A percentile compares a stretch with the other conserved stretches of the same genome.
Conservation (phyloP, 1,140 invertebrate genomes). For the Monochamus saltuarius region DNA sequence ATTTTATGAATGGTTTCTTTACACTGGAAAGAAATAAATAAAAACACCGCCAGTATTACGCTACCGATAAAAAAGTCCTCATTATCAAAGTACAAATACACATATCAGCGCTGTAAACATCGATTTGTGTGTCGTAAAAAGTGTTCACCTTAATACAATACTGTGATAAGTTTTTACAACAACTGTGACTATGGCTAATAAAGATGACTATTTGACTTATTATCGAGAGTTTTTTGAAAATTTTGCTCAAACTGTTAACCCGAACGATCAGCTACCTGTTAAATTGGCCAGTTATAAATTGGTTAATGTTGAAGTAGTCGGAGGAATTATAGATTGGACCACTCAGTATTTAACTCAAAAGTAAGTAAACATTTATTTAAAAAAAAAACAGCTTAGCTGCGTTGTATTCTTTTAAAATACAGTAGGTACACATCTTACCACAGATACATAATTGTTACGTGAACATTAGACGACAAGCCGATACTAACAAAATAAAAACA, state of each 20-base stretch:
- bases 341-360: constrained; percentile 75
- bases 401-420: too few relatives aligned
- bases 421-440: too few relatives aligned
- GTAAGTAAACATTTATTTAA: constrained; percentile 57
- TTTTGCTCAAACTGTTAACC: constrained; percentile 66
- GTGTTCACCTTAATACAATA: constrained; percentile 12
- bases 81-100: constrained; percentile 35
- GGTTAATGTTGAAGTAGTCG: constrained; percentile 67
- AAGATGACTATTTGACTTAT: constrained; percentile 66
- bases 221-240: constrained; percentile 70
- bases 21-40: not conserved
- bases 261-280: constrained; percentile 72
- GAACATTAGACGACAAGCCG: too few relatives aligned
- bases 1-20: constrained; percentile 7
- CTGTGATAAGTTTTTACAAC: constrained; percentile 14
- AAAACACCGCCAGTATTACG: too few relatives aligned
- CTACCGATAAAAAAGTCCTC: not conserved
- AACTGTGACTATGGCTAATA: constrained; percentile 45
- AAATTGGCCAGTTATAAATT: constrained; percentile 69
- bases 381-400: not conserved
- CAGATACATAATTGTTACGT: too few relatives aligned
- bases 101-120: constrained; percentile 27
- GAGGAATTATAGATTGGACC: constrained; percentile 75
- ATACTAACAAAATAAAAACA: too few relatives aligned
- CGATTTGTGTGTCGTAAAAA: constrained; percentile 15